Conservation (phyloP, 64 coral and sea anemone genomes). For the Montipora sp. region DNA sequence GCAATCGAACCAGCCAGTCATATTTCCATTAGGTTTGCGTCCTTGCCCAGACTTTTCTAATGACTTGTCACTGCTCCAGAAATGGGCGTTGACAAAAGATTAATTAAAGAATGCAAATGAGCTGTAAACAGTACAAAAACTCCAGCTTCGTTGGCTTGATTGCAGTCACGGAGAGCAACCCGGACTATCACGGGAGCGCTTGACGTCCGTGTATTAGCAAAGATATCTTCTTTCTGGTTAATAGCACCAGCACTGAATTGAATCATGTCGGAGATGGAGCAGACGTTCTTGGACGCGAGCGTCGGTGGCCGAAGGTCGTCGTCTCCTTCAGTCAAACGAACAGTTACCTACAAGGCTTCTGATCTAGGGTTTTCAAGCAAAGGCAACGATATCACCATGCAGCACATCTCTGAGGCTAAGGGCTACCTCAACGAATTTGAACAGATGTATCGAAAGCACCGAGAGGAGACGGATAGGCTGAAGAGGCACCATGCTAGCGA, state of each 20-base stretch:
- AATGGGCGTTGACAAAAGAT: conserved; percentile 13
- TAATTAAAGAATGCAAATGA: conserved; percentile 38
- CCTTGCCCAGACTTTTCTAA: neutral
- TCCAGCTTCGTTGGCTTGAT: neutral
- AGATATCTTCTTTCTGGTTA: neutral
- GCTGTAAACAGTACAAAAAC: neutral
- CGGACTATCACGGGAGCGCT: neutral
- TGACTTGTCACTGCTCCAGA: neutral
- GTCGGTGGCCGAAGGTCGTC: neutral
- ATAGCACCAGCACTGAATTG: neutral
- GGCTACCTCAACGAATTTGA: conserved; percentile 56
- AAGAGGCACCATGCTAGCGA: conserved; percentile 36
- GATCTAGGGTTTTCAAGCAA: neutral
- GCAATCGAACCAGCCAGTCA: conserved; percentile 2
- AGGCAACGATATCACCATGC: conserved; percentile 19
- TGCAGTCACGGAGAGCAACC: neutral
- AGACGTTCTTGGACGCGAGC: conserved; percentile 2
- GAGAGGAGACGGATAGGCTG: conserved; percentile 1
- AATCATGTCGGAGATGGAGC: conserved; percentile 41
- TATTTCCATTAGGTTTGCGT: conserved; percentile 39
- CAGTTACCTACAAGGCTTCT: conserved; percentile 43
- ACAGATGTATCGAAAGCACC: conserved; percentile 44
- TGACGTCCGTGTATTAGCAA: neutral
- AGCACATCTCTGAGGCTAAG: conserved; percentile 41
- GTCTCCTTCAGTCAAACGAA: conserved; percentile 25